These are phyloP conservation scores for Amaurobius ferox DNA, from an alignment of 2,888 invertebrate species.

Conservation along the genomic window DNA sequence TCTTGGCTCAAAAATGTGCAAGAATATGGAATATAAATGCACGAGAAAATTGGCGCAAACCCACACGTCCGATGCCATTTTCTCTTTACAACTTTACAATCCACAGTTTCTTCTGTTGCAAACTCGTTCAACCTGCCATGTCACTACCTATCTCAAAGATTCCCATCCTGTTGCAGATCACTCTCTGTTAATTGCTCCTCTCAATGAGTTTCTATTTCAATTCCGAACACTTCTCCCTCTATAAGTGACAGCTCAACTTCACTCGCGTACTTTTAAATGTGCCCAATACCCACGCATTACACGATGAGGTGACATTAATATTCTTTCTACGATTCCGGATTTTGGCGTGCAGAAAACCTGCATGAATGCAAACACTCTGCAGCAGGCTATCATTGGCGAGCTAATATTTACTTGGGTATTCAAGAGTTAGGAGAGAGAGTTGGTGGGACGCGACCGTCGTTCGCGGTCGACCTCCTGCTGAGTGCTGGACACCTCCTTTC, in stretches of 20 bases:
- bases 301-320: neutral
- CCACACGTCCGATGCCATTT: no score
- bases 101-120: no score
- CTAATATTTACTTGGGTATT: constrained; percentile 20
- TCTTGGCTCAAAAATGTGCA: no score
- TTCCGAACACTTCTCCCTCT: no score
- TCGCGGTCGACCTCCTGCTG: neutral
- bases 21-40: no score
- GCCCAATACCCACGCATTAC: neutral
- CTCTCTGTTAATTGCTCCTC: no score
- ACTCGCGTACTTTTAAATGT: neutral
- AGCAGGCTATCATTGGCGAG: constrained; percentile 30
- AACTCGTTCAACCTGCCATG: no score
- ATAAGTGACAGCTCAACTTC: neutral
- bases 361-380: constrained; percentile 26
- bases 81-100: no score
- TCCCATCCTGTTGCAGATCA: no score
- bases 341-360: neutral
- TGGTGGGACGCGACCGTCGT: constrained; percentile 1
- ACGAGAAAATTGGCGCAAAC: no score
- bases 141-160: no score
- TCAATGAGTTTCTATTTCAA: no score
- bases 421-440: neutral
- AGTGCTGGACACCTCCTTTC: neutral
- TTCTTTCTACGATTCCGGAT: neutral